phyloP scores from a whole-genome alignment of 2,888 invertebrate species.

The Ectemnius continuus region DNA sequence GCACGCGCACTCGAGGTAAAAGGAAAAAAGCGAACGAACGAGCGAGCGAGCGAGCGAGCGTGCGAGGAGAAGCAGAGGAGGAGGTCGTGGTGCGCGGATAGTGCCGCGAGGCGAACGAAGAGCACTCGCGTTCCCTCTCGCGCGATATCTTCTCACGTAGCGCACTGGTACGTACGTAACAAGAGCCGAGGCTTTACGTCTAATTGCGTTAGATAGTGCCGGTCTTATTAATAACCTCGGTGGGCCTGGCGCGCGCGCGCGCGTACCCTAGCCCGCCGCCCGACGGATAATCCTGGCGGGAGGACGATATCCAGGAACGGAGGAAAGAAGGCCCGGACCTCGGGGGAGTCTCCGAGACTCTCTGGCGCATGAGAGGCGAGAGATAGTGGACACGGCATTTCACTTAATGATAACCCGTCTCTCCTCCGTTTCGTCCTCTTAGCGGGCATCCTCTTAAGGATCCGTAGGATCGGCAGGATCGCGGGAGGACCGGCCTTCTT shows the following conservation, averaged over 20 bases:
- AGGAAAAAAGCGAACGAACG: conserved; percentile 20
- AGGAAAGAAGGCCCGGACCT: conserved; percentile 62
- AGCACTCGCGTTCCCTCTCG: conserved; percentile 25
- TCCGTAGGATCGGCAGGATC: conserved; percentile 37
- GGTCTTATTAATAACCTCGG: conserved; percentile 76
- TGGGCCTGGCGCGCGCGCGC: conserved; percentile 29
- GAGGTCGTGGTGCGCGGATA: conserved; percentile 2
- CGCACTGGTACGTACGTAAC: conserved; percentile 44
- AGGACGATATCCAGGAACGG: conserved; percentile 59
- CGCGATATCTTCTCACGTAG: conserved; percentile 63
- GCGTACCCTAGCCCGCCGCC: conserved; percentile 3
- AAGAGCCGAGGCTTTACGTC: conserved; percentile 64
- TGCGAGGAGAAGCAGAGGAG: conserved; percentile 25
- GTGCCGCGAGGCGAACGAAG: conserved; percentile 33
- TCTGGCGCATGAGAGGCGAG: conserved; percentile 63
- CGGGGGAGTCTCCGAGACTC: conserved; percentile 40
- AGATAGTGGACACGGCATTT: conserved; percentile 78
- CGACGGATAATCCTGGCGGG: conserved; percentile 56
- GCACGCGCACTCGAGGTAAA: conserved; percentile 11
- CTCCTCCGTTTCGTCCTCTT: conserved; percentile 42
- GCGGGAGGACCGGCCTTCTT: conserved; percentile 50
- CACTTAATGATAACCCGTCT: conserved; percentile 77
- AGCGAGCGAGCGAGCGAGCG: conserved; percentile 29
- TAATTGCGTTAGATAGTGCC: conserved; percentile 77
- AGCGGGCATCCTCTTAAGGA: conserved; percentile 10